Conservation (phyloP, 2,888 invertebrate genomes). For the Urechis unicinctus region DNA sequence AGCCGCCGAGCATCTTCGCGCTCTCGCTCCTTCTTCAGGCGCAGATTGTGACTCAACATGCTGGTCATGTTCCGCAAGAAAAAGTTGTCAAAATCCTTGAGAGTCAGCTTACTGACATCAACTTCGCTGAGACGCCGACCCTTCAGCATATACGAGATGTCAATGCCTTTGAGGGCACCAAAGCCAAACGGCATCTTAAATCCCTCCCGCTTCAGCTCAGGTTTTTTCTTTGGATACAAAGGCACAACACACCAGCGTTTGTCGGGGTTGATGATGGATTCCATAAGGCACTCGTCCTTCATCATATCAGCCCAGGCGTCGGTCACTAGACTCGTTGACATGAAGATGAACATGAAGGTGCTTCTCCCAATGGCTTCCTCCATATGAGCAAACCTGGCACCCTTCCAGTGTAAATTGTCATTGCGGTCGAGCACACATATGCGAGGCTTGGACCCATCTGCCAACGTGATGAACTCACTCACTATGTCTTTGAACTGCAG, state of each 20-base stretch:
- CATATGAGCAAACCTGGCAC: slow-evolving; percentile 1
- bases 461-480: slow-evolving; percentile 8
- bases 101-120: not conserved
- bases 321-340: slow-evolving; percentile 26
- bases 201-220: slow-evolving; percentile 2
- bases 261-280: slow-evolving; percentile 26
- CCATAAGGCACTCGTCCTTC: slow-evolving; percentile 31
- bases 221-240: slow-evolving; percentile 24
- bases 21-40: slow-evolving; percentile 2
- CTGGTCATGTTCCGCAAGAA: slow-evolving; percentile 1
- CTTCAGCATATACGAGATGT: slow-evolving; percentile 1
- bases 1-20: not conserved
- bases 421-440: slow-evolving; percentile 4
- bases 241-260: slow-evolving; percentile 37
- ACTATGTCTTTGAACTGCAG: slow-evolving; percentile 23
- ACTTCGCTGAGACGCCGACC: not conserved
- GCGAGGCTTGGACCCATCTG: not conserved
- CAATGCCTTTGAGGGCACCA: slow-evolving; percentile 8
- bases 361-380: slow-evolving; percentile 24
- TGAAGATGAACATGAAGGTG: slow-evolving; percentile 32
- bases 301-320: slow-evolving; percentile 30
- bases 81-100: slow-evolving; percentile 3
- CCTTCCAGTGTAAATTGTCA: not conserved
- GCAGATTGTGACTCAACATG: slow-evolving; percentile 2
- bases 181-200: slow-evolving; percentile 10